A percentile compares a stretch with the other conserved stretches of the same genome.
Evolutionary conservation across 2,797 vertebrate genomes (phyloP).

Genomic region (Hydrolagus colliei): DNA sequence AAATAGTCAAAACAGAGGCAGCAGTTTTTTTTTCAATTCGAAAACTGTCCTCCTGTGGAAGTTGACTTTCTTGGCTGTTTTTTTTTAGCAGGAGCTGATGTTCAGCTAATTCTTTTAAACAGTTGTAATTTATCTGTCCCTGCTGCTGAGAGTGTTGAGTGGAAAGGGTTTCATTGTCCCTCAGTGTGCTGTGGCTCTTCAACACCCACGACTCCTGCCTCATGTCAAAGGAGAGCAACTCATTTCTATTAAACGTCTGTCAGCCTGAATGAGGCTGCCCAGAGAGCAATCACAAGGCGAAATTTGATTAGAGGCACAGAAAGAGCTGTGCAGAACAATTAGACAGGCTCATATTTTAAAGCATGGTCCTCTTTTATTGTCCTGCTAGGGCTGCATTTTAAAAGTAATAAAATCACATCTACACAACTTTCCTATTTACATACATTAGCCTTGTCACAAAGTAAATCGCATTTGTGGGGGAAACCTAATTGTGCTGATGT

Average conservation of each 20-base stretch:
- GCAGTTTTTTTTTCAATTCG: constrained; percentile 41
- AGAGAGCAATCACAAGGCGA: constrained; percentile 54
- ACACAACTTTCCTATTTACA: constrained; percentile 25
- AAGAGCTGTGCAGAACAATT: constrained; percentile 61
- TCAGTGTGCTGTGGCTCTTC: constrained; percentile 60
- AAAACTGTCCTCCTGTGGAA: constrained; percentile 36
- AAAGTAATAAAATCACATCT: constrained; percentile 31
- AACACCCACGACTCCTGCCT: constrained; percentile 66
- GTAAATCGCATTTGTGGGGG: constrained; percentile 1
- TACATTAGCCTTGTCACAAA: constrained; percentile 25
- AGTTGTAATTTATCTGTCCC: constrained; percentile 62
- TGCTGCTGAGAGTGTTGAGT: constrained; percentile 66
- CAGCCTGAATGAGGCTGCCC: constrained; percentile 58
- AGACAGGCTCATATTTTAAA: constrained; percentile 54
- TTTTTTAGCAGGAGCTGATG: constrained; percentile 38
- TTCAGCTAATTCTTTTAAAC: constrained; percentile 57
- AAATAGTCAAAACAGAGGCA: constrained; percentile 46
- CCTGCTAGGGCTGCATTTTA: constrained; percentile 4
- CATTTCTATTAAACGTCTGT: constrained; percentile 74
- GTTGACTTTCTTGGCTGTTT: constrained; percentile 37
- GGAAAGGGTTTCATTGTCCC: constrained; percentile 66
- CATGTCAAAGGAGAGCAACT: constrained; percentile 66
- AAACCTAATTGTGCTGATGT: constrained; percentile 27
- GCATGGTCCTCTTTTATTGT: background rate
- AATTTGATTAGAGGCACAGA: constrained; percentile 66